These are phyloP conservation scores for Arothron firmamentum DNA, from an alignment of 2,113 vertebrate genomes.

Conservation along the genomic window DNA sequence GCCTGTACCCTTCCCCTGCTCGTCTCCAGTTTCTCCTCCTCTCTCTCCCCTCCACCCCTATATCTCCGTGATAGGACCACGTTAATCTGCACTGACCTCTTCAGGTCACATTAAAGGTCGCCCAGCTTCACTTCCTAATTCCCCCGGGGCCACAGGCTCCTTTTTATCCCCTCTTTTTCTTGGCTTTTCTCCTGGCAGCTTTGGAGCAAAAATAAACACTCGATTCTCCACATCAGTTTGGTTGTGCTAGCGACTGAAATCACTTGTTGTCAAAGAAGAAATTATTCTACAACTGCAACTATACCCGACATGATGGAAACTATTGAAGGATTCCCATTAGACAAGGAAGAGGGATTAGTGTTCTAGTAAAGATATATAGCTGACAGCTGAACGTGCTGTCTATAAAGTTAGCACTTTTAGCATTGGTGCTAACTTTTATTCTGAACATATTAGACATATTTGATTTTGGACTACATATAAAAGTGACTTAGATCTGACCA, in stretches of 20 bases:
- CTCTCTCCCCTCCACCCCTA: slow-evolving; percentile 16
- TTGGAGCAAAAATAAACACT: slow-evolving; percentile 25
- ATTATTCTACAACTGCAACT: not conserved
- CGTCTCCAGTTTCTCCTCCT: slow-evolving; percentile 30
- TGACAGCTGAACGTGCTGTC: too few relatives aligned
- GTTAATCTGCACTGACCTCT: slow-evolving; percentile 72
- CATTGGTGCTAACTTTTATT: too few relatives aligned
- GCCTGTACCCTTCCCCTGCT: slow-evolving; percentile 30
- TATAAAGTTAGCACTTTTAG: too few relatives aligned
- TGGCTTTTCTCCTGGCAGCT: slow-evolving; percentile 22
- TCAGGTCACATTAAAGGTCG: slow-evolving; percentile 78
- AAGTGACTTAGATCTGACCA: too few relatives aligned
- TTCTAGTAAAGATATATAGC: too few relatives aligned
- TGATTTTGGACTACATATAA: too few relatives aligned
- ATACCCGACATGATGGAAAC: not conserved
- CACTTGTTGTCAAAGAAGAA: not conserved
- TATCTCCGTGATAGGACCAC: slow-evolving; percentile 40
- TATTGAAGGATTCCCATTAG: not conserved
- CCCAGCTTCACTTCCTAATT: slow-evolving; percentile 61
- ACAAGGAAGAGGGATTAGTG: too few relatives aligned
- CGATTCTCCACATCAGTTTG: slow-evolving; percentile 4
- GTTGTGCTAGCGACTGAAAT: slow-evolving; percentile 1
- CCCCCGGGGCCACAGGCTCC: slow-evolving; percentile 50
- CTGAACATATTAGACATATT: too few relatives aligned
- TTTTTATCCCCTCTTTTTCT: slow-evolving; percentile 40